These are phyloP conservation scores for Meteorus sp. DNA, from an alignment of 1,140 invertebrate genomes.

Conservation along the genomic window DNA sequence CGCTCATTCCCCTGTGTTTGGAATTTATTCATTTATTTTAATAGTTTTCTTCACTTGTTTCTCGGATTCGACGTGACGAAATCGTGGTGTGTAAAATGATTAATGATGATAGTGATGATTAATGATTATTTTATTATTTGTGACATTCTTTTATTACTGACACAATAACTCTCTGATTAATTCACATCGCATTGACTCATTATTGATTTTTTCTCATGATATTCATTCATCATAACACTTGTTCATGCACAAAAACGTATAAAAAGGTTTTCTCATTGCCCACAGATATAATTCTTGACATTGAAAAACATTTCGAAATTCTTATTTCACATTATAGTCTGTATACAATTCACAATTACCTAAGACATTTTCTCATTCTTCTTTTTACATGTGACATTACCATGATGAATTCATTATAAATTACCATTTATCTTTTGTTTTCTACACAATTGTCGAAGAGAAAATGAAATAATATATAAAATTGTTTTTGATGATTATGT, in stretches of 20 bases:
- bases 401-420: not conserved
- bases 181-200: too few species aligned
- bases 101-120: not conserved
- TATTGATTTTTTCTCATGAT: not conserved
- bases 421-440: too few species aligned
- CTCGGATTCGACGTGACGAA: conserved; percentile 6
- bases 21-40: too few species aligned
- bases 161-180: too few species aligned
- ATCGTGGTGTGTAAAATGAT: conserved; percentile 8
- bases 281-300: conserved; percentile 11
- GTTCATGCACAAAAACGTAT: conserved; percentile 19
- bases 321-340: not conserved
- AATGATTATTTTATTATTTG: not conserved
- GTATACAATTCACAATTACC: conserved; percentile 9
- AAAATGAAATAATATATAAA: too few species aligned
- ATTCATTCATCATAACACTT: not conserved
- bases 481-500: too few species aligned
- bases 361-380: too few species aligned
- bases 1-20: too few species aligned
- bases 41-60: too few species aligned
- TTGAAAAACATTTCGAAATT: not conserved
- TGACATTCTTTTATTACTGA: too few species aligned
- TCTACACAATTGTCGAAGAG: too few species aligned
- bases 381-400: conserved; percentile 11
- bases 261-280: conserved; percentile 12